Conservation (phyloP, 2,113 vertebrate species). For the Mirza zaza region DNA sequence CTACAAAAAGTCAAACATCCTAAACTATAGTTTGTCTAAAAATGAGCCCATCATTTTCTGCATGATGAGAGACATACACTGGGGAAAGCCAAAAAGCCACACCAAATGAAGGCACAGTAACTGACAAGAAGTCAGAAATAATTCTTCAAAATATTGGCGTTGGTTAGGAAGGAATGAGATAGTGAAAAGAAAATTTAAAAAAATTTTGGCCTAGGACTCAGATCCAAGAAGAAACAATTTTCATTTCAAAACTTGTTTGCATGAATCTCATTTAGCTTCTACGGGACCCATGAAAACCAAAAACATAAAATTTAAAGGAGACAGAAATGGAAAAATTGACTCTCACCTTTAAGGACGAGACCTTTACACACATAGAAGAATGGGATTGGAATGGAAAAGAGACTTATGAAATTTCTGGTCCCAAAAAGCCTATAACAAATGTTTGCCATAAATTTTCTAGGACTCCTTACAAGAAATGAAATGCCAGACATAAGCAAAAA, state of each 20-base stretch:
- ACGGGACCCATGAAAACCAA: conserved; percentile 13
- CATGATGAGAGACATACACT: neutral
- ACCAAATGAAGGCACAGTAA: neutral
- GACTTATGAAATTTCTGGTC: conserved; percentile 40
- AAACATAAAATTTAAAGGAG: neutral
- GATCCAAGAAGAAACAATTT: conserved; percentile 28
- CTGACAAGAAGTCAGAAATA: conserved; percentile 24
- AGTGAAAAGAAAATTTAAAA: neutral
- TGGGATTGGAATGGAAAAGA: conserved; percentile 62
- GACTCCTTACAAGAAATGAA: conserved; percentile 38
- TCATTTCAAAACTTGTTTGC: conserved; percentile 12
- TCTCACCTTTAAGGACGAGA: conserved; percentile 19
- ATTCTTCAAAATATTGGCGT: neutral
- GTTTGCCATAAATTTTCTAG: conserved; percentile 35
- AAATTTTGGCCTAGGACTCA: neutral
- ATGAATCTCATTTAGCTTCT: conserved; percentile 30
- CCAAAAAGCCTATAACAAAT: conserved; percentile 17
- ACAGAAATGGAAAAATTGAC: conserved; percentile 35
- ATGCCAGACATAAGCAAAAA: conserved; percentile 11
- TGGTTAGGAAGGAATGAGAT: neutral
- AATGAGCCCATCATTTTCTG: neutral
- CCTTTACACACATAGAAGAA: neutral
- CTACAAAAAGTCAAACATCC: neutral
- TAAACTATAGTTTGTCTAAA: neutral
- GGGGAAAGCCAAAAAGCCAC: neutral